phyloP scores from a whole-genome alignment of 2,888 invertebrate genomes.

The Rhimphoctona megacephalus region DNA sequence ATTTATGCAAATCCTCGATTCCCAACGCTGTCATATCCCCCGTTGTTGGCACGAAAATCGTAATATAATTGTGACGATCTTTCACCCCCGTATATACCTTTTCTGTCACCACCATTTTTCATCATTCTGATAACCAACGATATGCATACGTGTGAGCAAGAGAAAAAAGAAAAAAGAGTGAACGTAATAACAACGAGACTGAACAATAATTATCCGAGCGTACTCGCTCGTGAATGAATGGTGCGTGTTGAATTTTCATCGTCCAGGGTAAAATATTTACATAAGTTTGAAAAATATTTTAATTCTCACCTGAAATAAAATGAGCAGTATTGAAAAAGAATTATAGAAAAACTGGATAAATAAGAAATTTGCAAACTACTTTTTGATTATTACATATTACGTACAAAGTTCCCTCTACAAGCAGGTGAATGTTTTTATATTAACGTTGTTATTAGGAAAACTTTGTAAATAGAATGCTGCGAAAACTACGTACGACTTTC shows the following conservation, averaged over 20 bases:
- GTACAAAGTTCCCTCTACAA: neutral
- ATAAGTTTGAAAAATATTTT: conserved; percentile 2
- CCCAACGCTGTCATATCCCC: conserved; percentile 11
- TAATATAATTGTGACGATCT: conserved; percentile 58
- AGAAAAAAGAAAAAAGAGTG: conserved; percentile 19
- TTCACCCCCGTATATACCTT: conserved; percentile 28
- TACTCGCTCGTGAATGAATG: conserved; percentile 21
- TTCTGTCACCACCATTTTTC: conserved; percentile 40
- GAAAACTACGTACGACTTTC: neutral
- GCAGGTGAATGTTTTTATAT: neutral
- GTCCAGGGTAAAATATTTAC: neutral
- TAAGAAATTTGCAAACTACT: neutral
- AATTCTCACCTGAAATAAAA: neutral
- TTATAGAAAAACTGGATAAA: neutral
- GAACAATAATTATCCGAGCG: conserved; percentile 42
- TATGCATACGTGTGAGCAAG: neutral
- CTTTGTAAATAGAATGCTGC: neutral
- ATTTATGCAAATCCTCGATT: conserved; percentile 63
- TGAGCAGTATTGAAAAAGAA: neutral
- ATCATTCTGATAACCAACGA: conserved; percentile 36
- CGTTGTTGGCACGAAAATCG: conserved; percentile 50
- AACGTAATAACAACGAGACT: conserved; percentile 28
- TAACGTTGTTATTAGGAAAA: neutral
- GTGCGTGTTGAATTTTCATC: conserved; percentile 7
- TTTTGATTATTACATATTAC: neutral